Evolutionary conservation across 2,113 vertebrate genomes (phyloP).

Genomic region (Trogon surrucura): DNA sequence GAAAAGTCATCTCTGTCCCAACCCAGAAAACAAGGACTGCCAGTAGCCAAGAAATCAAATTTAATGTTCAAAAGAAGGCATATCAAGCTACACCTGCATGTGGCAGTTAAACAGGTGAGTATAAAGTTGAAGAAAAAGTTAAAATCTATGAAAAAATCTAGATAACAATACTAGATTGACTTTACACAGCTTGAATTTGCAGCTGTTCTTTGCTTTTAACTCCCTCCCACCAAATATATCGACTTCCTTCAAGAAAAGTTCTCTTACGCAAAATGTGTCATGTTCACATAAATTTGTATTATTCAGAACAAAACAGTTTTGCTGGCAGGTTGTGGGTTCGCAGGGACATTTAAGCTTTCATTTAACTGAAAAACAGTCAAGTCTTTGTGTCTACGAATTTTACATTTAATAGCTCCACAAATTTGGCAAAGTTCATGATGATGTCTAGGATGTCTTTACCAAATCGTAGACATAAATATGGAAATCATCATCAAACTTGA

Average conservation of each 20-base stretch:
- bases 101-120: constrained; percentile 75
- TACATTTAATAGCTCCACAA: constrained; percentile 86
- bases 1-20: constrained; percentile 25
- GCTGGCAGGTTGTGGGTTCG: constrained; percentile 87
- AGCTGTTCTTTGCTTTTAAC: constrained; percentile 76
- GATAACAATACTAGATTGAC: constrained; percentile 72
- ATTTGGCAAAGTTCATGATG: constrained; percentile 80
- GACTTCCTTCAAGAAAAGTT: constrained; percentile 71
- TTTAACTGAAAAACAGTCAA: constrained; percentile 82
- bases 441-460: constrained; percentile 93
- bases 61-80: constrained; percentile 72
- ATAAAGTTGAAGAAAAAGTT: constrained; percentile 69
- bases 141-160: constrained; percentile 63
- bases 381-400: constrained; percentile 86
- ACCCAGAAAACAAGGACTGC: constrained; percentile 71
- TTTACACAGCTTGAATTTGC: constrained; percentile 75
- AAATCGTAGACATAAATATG: constrained; percentile 99
- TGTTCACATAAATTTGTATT: constrained; percentile 67
- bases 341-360: constrained; percentile 86
- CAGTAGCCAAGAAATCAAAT: constrained; percentile 63
- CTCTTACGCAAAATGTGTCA: constrained; percentile 71
- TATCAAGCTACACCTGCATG: constrained; percentile 78
- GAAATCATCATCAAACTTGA: constrained; percentile 99
- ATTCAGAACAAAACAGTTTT: constrained; percentile 80
- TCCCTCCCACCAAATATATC: constrained; percentile 65